These are phyloP conservation scores for Diarsia mendica DNA, from an alignment of 2,888 invertebrate genomes.

Conservation along the genomic window DNA sequence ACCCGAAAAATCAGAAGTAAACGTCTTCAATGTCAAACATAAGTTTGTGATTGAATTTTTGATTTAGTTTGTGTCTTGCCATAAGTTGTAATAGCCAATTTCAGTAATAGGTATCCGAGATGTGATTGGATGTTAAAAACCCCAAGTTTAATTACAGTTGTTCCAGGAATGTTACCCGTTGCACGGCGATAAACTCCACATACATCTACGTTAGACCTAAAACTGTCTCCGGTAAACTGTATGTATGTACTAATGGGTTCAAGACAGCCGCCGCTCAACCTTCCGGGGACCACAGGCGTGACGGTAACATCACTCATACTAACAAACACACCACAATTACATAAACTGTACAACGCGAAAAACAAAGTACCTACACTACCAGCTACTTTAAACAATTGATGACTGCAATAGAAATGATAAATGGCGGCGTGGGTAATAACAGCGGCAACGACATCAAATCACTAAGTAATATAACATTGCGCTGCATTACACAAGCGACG, in stretches of 20 bases:
- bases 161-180: not conserved
- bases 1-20: not conserved
- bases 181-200: not conserved
- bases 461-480: conserved; percentile 76
- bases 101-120: not conserved
- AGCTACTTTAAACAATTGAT: conserved; percentile 54
- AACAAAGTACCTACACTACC: conserved; percentile 15
- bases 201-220: conserved; percentile 25
- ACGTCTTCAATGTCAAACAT: not conserved
- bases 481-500: conserved; percentile 78
- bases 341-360: conserved; percentile 38
- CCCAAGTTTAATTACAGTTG: not conserved
- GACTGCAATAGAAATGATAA: conserved; percentile 57
- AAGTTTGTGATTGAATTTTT: not conserved
- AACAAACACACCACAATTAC: conserved; percentile 37
- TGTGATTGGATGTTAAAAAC: conserved; percentile 5
- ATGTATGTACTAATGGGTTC: too few relatives aligned
- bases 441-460: conserved; percentile 63
- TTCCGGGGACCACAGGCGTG: conserved; percentile 14
- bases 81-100: not conserved
- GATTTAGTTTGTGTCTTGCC: not conserved
- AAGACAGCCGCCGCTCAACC: conserved; percentile 33
- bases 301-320: conserved; percentile 32
- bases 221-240: conserved; percentile 49
- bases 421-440: conserved; percentile 57